These are phyloP conservation scores for Bolborhynchus lineola DNA, from an alignment of 2,113 vertebrate genomes.

Conservation along the genomic window DNA sequence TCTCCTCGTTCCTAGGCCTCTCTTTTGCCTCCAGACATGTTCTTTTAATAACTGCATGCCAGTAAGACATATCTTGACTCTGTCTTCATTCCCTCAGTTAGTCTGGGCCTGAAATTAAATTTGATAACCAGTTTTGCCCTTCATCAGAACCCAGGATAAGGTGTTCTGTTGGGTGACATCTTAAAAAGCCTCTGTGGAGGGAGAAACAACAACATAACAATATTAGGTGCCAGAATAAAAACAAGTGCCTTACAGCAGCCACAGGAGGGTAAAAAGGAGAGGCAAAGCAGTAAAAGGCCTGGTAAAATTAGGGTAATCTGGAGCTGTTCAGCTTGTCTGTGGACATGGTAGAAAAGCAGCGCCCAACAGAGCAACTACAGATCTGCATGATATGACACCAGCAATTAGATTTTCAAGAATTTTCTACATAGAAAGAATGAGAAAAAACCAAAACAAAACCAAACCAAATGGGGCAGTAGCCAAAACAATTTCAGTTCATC, in stretches of 20 bases:
- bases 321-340: background rate
- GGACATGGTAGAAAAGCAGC: background rate
- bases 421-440: background rate
- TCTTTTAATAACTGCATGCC: slow-evolving; percentile 23
- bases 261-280: background rate
- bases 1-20: background rate
- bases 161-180: background rate
- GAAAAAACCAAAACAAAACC: background rate
- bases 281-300: background rate
- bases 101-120: background rate
- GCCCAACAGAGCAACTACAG: background rate
- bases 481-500: background rate
- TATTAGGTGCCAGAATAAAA: background rate
- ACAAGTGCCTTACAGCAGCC: background rate
- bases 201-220: background rate
- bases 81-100: background rate
- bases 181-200: background rate
- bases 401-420: background rate
- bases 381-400: background rate
- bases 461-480: background rate
- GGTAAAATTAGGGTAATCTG: background rate
- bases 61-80: background rate
- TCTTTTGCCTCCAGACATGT: slow-evolving; percentile 11
- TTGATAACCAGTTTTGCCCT: background rate
- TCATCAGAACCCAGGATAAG: background rate